A percentile compares a stretch with the other conserved stretches of the same genome.
Evolutionary conservation across 2,113 vertebrate species (phyloP).

Genomic region (Bothrops jararaca): DNA sequence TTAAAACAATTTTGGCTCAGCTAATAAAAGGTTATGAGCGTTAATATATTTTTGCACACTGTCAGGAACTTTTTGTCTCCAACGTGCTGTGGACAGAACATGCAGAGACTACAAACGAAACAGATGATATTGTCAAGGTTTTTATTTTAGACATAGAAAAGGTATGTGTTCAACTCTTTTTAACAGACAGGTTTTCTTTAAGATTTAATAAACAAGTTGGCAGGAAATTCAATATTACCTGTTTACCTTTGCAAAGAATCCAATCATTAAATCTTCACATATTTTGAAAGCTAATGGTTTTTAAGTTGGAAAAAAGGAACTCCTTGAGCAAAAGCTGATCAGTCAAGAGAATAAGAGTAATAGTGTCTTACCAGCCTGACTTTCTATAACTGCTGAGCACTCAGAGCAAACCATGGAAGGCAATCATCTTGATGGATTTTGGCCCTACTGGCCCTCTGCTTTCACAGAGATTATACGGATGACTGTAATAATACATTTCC

Average conservation of each 20-base stretch:
- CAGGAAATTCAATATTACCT: not conserved
- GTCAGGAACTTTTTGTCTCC: constrained; percentile 59
- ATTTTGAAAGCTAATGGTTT: constrained; percentile 29
- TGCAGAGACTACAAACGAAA: constrained; percentile 4
- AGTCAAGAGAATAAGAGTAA: constrained; percentile 38
- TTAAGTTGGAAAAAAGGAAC: constrained; percentile 32
- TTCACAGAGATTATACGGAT: constrained; percentile 28
- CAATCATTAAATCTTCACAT: not conserved
- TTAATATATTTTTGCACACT: constrained; percentile 62
- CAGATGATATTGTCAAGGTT: not conserved
- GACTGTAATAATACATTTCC: constrained; percentile 51
- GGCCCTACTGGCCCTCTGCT: constrained; percentile 6
- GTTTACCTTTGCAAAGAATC: not conserved
- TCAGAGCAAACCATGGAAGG: constrained; percentile 9
- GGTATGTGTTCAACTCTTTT: not conserved
- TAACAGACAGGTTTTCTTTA: constrained; percentile 14
- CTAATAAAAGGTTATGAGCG: constrained; percentile 57
- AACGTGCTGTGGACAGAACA: constrained; percentile 52
- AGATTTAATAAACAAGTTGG: constrained; percentile 29
- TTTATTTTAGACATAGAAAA: constrained; percentile 44
- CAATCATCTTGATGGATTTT: constrained; percentile 16
- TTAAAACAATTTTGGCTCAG: constrained; percentile 66
- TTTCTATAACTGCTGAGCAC: constrained; percentile 49
- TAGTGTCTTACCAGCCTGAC: constrained; percentile 2
- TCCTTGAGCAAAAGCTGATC: constrained; percentile 28